Evolutionary conservation across 2,113 vertebrate genomes (phyloP).

Genomic region (pig (Sus scrofa)): T2T-Sscrofa CM000819.6:6506001-6506500

Average conservation of each 20-base stretch:
- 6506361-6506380: neutral
- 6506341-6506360: neutral
- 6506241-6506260: neutral
- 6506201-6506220: accelerated
- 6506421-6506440: neutral
- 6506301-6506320: neutral
- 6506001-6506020: neutral
- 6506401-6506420: neutral
- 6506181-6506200: neutral
- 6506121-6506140: neutral
- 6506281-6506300: neutral
- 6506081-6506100: neutral
- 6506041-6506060: neutral
- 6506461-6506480: no score
- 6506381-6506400: neutral
- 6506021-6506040: neutral
- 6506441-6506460: neutral
- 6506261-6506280: neutral
- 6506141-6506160: neutral
- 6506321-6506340: neutral
- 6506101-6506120: neutral
- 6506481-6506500: no score
- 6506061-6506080: neutral
- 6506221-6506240: neutral
- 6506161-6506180: neutral